Evolutionary conservation across 2,797 vertebrate genomes (phyloP).

Genomic region (Gymnoscopelus braueri): DNA sequence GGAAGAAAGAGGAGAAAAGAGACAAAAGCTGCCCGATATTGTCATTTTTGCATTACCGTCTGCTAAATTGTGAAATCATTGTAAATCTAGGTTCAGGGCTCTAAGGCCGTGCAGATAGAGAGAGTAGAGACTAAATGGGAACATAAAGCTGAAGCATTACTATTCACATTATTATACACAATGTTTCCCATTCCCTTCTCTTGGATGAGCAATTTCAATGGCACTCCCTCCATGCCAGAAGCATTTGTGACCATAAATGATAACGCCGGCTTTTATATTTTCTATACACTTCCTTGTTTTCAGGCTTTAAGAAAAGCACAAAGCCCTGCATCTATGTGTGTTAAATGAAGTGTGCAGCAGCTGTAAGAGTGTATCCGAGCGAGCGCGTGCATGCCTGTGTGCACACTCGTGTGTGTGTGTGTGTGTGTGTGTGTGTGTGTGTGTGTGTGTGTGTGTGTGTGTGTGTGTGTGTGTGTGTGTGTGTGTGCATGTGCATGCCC

Average conservation of each 20-base stretch:
- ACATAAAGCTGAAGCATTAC: slow-evolving; percentile 78
- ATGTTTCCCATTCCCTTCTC: slow-evolving; percentile 74
- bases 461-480: slow-evolving; percentile 1
- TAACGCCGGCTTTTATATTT: slow-evolving; percentile 76
- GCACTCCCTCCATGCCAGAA: slow-evolving; percentile 71
- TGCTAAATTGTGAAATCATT: slow-evolving; percentile 69
- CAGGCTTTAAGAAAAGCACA: slow-evolving; percentile 75
- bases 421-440: slow-evolving; percentile 9
- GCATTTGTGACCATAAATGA: slow-evolving; percentile 79
- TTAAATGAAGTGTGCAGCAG: slow-evolving; percentile 73
- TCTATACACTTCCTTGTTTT: slow-evolving; percentile 76
- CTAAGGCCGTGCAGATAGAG: slow-evolving; percentile 50
- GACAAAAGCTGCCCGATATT: slow-evolving; percentile 52
- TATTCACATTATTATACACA: slow-evolving; percentile 77
- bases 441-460: slow-evolving; percentile 16
- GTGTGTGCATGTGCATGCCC: neutral
- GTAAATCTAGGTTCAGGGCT: slow-evolving; percentile 67
- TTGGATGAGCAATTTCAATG: slow-evolving; percentile 78
- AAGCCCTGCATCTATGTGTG: slow-evolving; percentile 73
- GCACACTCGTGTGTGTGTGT: slow-evolving; percentile 6
- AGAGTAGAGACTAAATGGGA: slow-evolving; percentile 50
- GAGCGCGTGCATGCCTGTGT: slow-evolving; percentile 10
- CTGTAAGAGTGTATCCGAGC: slow-evolving; percentile 42
- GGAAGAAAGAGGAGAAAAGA: slow-evolving; percentile 33
- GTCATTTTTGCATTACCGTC: slow-evolving; percentile 65